phyloP scores from a whole-genome alignment of 2,113 vertebrate genomes.

The Suricata suricatta region DNA sequence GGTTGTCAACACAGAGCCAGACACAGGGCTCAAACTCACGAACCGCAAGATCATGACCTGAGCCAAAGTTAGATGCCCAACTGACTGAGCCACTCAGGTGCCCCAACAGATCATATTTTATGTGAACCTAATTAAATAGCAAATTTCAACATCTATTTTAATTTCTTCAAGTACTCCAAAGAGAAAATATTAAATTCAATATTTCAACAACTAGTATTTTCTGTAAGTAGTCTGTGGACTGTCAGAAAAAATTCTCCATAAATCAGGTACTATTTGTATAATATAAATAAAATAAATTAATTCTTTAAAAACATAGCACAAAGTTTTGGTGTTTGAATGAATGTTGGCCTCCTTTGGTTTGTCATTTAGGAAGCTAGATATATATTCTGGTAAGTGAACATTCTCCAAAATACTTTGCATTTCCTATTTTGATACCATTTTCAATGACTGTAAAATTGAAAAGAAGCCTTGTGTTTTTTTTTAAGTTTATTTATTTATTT shows the following conservation, averaged over 20 bases:
- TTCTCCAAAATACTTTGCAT: neutral
- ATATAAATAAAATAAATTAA: neutral
- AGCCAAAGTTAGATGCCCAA: no score
- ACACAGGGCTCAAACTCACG: no score
- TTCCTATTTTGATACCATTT: constrained; percentile 1
- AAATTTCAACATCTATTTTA: constrained; percentile 5
- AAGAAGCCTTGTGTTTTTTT: neutral
- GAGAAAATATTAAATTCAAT: neutral
- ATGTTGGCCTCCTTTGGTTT: neutral
- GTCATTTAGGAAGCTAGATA: neutral
- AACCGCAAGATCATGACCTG: no score
- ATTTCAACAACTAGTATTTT: neutral
- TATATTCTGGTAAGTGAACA: neutral
- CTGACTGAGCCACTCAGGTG: no score
- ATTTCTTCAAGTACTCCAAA: neutral
- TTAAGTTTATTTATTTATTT: no score
- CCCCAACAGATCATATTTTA: neutral
- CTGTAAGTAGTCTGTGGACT: neutral
- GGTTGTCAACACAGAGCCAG: no score
- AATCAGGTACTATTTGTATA: neutral
- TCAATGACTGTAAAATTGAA: neutral
- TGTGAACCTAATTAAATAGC: neutral
- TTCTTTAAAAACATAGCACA: neutral
- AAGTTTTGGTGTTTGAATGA: neutral
- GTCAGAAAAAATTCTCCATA: neutral